Base-by-base conservation (phyloP, 2,797 vertebrate genomes). In the Alauda arvensis region DNA sequence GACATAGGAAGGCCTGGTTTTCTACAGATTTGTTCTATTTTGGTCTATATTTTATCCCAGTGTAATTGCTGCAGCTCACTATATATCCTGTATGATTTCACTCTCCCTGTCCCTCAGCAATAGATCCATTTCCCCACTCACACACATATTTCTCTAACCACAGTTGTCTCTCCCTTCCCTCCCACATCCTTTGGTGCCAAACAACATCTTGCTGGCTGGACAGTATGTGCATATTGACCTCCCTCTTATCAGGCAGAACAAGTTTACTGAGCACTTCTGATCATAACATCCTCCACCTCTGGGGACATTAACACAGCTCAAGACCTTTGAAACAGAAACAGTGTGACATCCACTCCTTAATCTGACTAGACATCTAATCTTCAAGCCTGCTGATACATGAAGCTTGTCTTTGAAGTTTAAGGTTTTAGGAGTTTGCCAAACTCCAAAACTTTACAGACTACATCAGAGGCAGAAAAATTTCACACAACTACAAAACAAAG, bases 321-420 rank as follows among this genome's bases (percentile, higher is more conserved):
- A 77, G 81, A 80, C 74, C 70, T 92, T 61, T 77, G 80, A 78
- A 91, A 87, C 49, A 6, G 4, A 72, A 92, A 57, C 34, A 76
- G 9, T 2, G 43, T 6, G 68, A 87, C 70, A 85, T 76, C 65
- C 43, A 68, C 70, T 85, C 60, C 69, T 37, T 31, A 55, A 81
- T 43, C 70, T 78, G 57, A 81, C 52, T 31, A 69, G 55, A 61
- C 33, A 87, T 46, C 72, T 70, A 23, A 74, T 63, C 77, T 78
- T 59, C 60, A 89, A 91, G 45, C 34, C 65, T 59, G 57, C 43
- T 71, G 71, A 90, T 39, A 93, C 34, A n/a, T 1, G 33, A 62
- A 77, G 34, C 37, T 79, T 56, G 43, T 33, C 94, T 92, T 91
- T 85, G 63, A 90, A 89, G 77, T 61, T 88, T 59, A 34, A 74